Evolutionary conservation across 2,797 vertebrate genomes (phyloP), one percentile per base, ranked within the genome.

Genomic region (Enteromius trimaculatus): DNA sequence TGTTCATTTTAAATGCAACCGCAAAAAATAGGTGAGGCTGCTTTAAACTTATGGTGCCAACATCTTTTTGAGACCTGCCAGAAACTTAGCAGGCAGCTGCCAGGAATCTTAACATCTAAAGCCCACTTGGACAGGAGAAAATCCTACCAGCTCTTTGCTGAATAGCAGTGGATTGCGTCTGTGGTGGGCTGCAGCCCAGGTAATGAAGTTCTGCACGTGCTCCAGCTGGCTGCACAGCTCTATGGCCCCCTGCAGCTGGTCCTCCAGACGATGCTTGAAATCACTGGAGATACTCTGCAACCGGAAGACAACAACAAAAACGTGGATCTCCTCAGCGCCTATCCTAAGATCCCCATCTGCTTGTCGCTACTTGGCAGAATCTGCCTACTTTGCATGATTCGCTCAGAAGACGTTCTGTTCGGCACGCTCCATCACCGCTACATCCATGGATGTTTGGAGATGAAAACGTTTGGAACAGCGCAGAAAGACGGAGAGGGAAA

Each of bases 131-230:
- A 60, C 3, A 1, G 9, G 23, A 49, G 51, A 78, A 47, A 70
- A 76, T 19, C 95, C 85, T 96, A 99, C 98, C 97, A 98, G 93
- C 80, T 98, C 96, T 90, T 96, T 98, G 90, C 97, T 99, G 96
- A 99, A 99, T 88, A 99, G 96, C 88, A 99, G 96, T 3, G 97
- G 97, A 90, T 96, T 92, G 80, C 93, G 93, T 89, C 95, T 96
- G 92, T 99, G 97, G 89, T 96, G 96, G 86, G 96, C 96, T 64
- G 95, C 94, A 0, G 97, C 98, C 98, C 98, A 99, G 65, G 92
- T 97, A 93, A 98, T 95, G 91, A 99, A 99, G 94, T 98, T 99
- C 92, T 98, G 97, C 90, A 98, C 95, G 0, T 98, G 97, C 79
- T 98, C 97, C 85, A 99, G 94, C 90, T 99, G 97, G 83, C 97